Conservation (phyloP, 92 coral and sea anemone genomes). For the Chrysogorgia sp. region DNA sequence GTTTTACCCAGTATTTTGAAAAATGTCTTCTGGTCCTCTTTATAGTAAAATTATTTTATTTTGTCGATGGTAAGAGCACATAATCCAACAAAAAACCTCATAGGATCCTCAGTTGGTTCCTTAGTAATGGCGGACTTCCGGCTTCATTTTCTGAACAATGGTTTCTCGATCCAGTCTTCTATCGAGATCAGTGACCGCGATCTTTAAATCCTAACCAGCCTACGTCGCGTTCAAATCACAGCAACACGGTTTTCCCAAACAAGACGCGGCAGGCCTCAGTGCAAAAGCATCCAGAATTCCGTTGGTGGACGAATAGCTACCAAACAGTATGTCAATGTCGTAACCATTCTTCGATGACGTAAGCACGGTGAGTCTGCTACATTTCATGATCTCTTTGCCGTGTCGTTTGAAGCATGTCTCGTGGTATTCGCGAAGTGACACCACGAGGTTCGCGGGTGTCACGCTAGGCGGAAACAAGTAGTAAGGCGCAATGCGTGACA, state of each 20-base stretch:
- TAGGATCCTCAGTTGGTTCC: too few relatives aligned
- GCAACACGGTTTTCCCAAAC: conserved; percentile 15
- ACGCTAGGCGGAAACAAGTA: conserved; percentile 28
- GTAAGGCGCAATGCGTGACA: conserved; percentile 17
- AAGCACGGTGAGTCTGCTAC: not conserved
- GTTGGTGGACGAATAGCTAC: not conserved
- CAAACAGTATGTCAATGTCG: conserved; percentile 11
- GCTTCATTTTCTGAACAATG: too few relatives aligned
- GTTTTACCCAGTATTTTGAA: too few relatives aligned
- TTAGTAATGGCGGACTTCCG: too few relatives aligned
- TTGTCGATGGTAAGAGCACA: too few relatives aligned
- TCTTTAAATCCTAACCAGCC: conserved; percentile 1
- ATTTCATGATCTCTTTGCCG: not conserved
- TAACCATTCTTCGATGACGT: conserved; percentile 14
- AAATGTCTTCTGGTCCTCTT: too few relatives aligned
- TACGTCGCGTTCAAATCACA: conserved; percentile 18
- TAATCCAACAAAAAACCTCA: too few relatives aligned
- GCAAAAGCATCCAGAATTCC: conserved; percentile 42
- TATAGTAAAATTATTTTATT: too few relatives aligned
- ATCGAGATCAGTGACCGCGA: too few relatives aligned
- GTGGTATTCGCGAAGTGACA: conserved; percentile 21
- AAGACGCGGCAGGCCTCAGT: not conserved
- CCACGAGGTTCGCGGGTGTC: conserved; percentile 28
- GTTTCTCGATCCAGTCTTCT: too few relatives aligned
- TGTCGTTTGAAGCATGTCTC: conserved; percentile 4